Evolutionary conservation across 2,888 invertebrate species (phyloP), one percentile per base, ranked within the genome.

Genomic region (Trachelus iudaicus): DNA sequence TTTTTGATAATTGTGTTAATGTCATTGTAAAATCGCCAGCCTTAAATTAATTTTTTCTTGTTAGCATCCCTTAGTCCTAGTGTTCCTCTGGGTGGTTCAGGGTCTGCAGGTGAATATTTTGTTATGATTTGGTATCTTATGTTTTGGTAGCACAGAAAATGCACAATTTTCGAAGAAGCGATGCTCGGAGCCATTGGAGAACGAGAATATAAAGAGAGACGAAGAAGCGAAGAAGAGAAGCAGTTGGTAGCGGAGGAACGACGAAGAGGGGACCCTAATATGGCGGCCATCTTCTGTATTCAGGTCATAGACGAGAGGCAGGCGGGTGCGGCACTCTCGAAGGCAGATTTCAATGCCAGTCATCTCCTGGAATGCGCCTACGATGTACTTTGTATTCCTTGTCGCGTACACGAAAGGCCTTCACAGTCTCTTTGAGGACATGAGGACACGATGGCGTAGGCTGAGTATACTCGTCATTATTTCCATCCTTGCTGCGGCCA

Each of bases 231-330:
- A 77, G 69, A 73, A 73, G 76, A 77, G 78, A 75, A 74, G 78
- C 74, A 76, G 79, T 34, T 79, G 79, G 80, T 23, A 76, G 79
- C 77, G 81, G 83, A 79, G 83, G 83, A 79, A 71, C 31, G 31
- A 71, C 9, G 31, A 71, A 13, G 82, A 83, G 82, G 81, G 83
- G 85, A 80, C 80, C 83, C 85, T 86, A 90, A 90, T 86, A 91
- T 90, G 90, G 91, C 89, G 84, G 90, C 90, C 90, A 87, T 89
- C 89, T 88, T 91, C 87, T 86, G 90, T 90, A 90, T 91, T 91
- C 90, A 85, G 86, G 87, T 89, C 91, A 87, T 89, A 87, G 85
- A 82, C 81, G 81, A 78, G 85, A 83, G 78, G 81, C 79, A 81
- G 79, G 83, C 87, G 84, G 85, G 86, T 84, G 88, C 87, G 89